These are phyloP conservation scores for Sebastes miniatus DNA, from an alignment of 2,797 vertebrate genomes.

Conservation along the genomic window DNA sequence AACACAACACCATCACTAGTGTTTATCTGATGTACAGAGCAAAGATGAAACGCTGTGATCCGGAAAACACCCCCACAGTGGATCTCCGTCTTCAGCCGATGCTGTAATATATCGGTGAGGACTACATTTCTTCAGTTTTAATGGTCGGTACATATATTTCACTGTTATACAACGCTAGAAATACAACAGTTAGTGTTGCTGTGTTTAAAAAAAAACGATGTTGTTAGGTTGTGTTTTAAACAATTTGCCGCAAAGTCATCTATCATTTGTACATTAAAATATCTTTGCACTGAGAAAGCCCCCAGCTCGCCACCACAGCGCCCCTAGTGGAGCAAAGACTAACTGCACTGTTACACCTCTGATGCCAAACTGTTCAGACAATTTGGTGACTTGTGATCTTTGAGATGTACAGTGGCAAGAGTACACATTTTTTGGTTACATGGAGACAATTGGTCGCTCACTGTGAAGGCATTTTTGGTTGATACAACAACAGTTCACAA, in stretches of 20 bases:
- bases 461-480: neutral
- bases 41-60: neutral
- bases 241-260: neutral
- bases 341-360: neutral
- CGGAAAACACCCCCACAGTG: neutral
- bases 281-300: slow-evolving; percentile 52
- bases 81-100: neutral
- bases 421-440: neutral
- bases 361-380: neutral
- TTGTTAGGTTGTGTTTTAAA: rapidly evolving
- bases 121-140: neutral
- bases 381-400: neutral
- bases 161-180: rapidly evolving
- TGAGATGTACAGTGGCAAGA: neutral
- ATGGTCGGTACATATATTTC: rapidly evolving
- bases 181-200: rapidly evolving
- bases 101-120: rapidly evolving
- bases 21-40: slow-evolving; percentile 19
- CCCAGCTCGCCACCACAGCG: neutral
- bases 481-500: neutral
- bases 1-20: neutral
- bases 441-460: neutral
- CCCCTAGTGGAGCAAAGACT: slow-evolving; percentile 26
- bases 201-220: rapidly evolving
- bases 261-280: slow-evolving; percentile 10